Evolutionary conservation across 2,888 invertebrate species (phyloP), one percentile per base, ranked within the genome.

Genomic region (Baronia brevicornis): DNA sequence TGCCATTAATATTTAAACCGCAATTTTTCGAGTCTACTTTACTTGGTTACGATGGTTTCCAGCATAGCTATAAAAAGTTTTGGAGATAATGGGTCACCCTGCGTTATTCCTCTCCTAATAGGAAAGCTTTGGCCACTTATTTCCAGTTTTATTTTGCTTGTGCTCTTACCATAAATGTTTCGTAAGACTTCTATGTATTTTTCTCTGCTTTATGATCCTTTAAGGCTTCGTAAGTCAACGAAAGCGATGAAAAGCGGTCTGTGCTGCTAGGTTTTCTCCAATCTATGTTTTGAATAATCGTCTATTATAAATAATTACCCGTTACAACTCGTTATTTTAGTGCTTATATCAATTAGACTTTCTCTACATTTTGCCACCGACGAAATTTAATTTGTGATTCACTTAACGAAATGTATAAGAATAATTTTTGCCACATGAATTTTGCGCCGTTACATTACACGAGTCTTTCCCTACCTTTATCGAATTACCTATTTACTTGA

Each of bases 261-360:
- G n/a, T n/a, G n/a, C n/a, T n/a, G n/a, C n/a, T n/a, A n/a, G n/a
- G n/a, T n/a, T n/a, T n/a, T n/a, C n/a, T n/a, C n/a, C n/a, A n/a
- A n/a, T n/a, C n/a, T n/a, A n/a, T n/a, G n/a, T n/a, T n/a, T 12
- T 17, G 14, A 26, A 26, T 10, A 10, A 17, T 14, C 17, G 18
- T 11, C 11, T 21, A 31, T 20, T 20, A 15, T 20, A 14, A 29
- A 28, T 27, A 43, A 44, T 38, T 43, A 38, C 39, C 43, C 31
- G 35, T 27, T 41, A 28, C 57, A 60, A 50, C 59, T 47, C 51
- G 51, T 59, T 61, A 62, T 69, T 72, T 69, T 69, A 71, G 67
- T 70, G 60, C 65, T 54, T 46, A 46, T 43, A 57, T 51, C 69
- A 73, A 74, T 75, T 73, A 65, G 58, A 72, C 71, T 71, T 54